Evolutionary conservation across 2,888 invertebrate genomes (phyloP).

Genomic region (Chesias legatella): DNA sequence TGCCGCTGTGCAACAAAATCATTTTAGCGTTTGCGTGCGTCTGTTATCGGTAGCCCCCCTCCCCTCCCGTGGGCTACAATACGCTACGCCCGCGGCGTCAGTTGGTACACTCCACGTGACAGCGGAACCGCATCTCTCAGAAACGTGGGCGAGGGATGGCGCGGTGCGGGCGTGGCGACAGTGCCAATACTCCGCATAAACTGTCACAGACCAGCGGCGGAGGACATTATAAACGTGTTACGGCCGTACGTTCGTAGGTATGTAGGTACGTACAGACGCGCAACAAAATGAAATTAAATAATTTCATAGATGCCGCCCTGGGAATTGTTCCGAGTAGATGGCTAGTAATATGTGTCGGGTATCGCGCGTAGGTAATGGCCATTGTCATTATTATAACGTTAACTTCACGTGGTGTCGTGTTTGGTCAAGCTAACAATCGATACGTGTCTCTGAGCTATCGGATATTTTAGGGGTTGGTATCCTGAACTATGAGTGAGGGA

Average conservation of each 20-base stretch:
- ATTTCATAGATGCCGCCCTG: conserved; percentile 35
- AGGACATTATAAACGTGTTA: conserved; percentile 2
- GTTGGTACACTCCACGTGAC: background rate
- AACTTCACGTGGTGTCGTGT: background rate
- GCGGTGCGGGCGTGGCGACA: conserved; percentile 1
- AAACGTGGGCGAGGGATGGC: background rate
- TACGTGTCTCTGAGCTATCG: too few species aligned
- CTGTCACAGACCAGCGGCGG: conserved; percentile 8
- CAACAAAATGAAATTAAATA: conserved; percentile 34
- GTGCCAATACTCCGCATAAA: conserved; percentile 5
- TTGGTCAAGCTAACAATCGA: too few species aligned
- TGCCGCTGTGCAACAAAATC: conserved; percentile 81
- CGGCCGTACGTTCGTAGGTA: too few species aligned
- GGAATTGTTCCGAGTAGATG: conserved; percentile 35
- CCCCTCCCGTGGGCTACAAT: too few species aligned
- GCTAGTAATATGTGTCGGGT: conserved; percentile 41
- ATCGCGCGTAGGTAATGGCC: conserved; percentile 29
- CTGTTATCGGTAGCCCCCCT: too few species aligned
- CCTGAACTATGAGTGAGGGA: too few species aligned
- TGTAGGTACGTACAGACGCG: too few species aligned
- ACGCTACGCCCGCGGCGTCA: background rate
- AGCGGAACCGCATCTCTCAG: too few species aligned
- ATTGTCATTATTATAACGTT: conserved; percentile 16
- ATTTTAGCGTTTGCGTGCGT: background rate
- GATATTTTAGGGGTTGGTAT: too few species aligned